phyloP scores from a whole-genome alignment of 2,888 invertebrate genomes.

The Zygothrica quintamaculata region DNA sequence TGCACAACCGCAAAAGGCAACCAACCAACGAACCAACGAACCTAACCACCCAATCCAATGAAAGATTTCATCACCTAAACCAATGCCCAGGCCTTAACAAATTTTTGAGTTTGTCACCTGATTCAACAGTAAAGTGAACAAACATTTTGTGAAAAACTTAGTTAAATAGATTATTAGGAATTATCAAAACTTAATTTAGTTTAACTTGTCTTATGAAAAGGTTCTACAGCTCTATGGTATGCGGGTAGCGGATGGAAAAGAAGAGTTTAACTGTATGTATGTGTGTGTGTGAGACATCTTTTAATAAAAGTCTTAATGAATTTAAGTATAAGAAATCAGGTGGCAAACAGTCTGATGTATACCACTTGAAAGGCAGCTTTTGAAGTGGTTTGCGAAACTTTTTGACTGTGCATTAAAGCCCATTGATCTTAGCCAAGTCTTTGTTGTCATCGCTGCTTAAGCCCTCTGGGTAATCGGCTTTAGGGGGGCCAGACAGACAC shows the following conservation, averaged over 20 bases:
- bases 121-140: conserved; percentile 68
- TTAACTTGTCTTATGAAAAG: conserved; percentile 56
- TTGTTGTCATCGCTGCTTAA: conserved; percentile 64
- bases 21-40: no score
- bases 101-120: conserved; percentile 44
- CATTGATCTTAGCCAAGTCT: conserved; percentile 70
- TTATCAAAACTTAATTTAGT: conserved; percentile 81
- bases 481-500: conserved; percentile 20
- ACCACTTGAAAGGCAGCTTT: conserved; percentile 68
- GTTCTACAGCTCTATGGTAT: conserved; percentile 35
- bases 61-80: conserved; percentile 13
- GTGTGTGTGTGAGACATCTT: conserved; percentile 26
- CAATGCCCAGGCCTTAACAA: conserved; percentile 7
- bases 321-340: conserved; percentile 53
- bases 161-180: conserved; percentile 81
- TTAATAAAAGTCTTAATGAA: conserved; percentile 51
- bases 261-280: conserved; percentile 1
- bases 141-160: conserved; percentile 71
- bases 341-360: conserved; percentile 63
- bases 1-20: conserved; percentile 24
- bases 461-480: conserved; percentile 64
- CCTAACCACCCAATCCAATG: conserved; percentile 6
- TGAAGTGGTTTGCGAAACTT: conserved; percentile 75
- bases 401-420: conserved; percentile 63
- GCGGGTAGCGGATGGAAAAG: conserved; percentile 42